Base-by-base conservation (phyloP, 2,113 vertebrate genomes). In the Rhinopomastus cyanomelas region DNA sequence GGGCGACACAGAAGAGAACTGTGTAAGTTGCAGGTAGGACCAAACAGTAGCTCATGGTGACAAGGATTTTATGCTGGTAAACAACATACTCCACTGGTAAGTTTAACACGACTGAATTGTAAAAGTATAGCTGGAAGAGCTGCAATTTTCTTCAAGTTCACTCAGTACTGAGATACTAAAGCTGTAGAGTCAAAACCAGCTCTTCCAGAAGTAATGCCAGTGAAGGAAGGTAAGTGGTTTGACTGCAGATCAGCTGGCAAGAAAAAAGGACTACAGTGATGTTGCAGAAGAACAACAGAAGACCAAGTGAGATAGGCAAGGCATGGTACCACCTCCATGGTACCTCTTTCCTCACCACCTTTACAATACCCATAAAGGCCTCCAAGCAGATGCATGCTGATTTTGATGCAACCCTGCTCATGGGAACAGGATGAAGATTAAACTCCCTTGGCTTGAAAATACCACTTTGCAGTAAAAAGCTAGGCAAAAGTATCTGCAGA, bases 121-220 rank as follows among this genome's bases (percentile, higher is more conserved):
- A 81, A 81, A 34, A 42, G n/a, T 81, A 78, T n/a, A 89, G 61
- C 49, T 91, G 72, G 26, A 29, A 64, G 90, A 80, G 59, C 51
- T 17, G 71, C 19, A 81, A 69, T 93, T 85, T 90, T 88, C 73
- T 88, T 88, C n/a, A 59, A 29, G 55, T 66, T 85, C 86, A 88
- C 73, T 90, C 81, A 29, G 0, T 68, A 59, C 78, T 32, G 30
- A 88, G 18, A 69, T n/a, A n/a, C n/a, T n/a, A n/a, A n/a, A n/a
- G n/a, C n/a, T n/a, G n/a, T n/a, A n/a, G n/a, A n/a, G n/a, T n/a
- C 22, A 88, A 74, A 91, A 93, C 49, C 8, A 85, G 60, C 15
- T 16, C 37, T 82, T 91, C 29, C 44, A 89, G 73, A 86, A 88
- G 22, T 42, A 49, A 81, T 16, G 22, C 20, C 39, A 84, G 44